Percentiles rank a stretch among this genome's conserved stretches.
Conservation (phyloP, 2,113 vertebrate species). For the Ramphastos sulfuratus region DNA sequence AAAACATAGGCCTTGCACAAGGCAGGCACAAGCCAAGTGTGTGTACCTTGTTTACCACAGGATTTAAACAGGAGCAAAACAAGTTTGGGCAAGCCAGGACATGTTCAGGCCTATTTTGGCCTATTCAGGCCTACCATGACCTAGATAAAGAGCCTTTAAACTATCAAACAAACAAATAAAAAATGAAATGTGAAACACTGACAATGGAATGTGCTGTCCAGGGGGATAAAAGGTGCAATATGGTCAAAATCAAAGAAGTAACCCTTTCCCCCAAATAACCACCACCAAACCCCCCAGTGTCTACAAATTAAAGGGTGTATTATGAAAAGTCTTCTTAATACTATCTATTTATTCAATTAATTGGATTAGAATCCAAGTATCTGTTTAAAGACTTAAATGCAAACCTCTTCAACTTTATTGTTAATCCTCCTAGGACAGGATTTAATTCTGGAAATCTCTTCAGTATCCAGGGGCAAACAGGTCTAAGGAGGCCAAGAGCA, state of each 20-base stretch:
- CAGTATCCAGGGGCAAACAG: neutral
- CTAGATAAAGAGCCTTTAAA: neutral
- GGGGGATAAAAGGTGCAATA: neutral
- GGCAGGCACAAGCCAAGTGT: too few relatives aligned
- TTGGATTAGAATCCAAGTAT: neutral
- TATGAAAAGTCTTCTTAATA: neutral
- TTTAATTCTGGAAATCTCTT: neutral
- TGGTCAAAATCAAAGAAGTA: too few relatives aligned
- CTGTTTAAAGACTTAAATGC: neutral
- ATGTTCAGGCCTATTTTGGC: too few relatives aligned
- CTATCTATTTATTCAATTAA: neutral
- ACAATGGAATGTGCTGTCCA: neutral
- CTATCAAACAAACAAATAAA: neutral
- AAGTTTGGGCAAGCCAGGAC: too few relatives aligned
- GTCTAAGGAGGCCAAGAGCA: neutral
- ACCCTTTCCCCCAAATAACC: neutral
- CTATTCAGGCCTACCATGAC: too few relatives aligned
- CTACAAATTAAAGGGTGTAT: neutral
- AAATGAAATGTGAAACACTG: neutral
- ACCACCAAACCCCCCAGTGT: fast-evolving
- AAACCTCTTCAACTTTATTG: neutral
- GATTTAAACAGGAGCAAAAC: too few relatives aligned
- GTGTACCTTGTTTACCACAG: too few relatives aligned
- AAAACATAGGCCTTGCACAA: too few relatives aligned
- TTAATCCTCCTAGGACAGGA: neutral